Percentiles rank a stretch among this genome's conserved stretches.
phyloP scores from a whole-genome alignment of 1,140 invertebrate species.

The Mylabris phalerata region DNA sequence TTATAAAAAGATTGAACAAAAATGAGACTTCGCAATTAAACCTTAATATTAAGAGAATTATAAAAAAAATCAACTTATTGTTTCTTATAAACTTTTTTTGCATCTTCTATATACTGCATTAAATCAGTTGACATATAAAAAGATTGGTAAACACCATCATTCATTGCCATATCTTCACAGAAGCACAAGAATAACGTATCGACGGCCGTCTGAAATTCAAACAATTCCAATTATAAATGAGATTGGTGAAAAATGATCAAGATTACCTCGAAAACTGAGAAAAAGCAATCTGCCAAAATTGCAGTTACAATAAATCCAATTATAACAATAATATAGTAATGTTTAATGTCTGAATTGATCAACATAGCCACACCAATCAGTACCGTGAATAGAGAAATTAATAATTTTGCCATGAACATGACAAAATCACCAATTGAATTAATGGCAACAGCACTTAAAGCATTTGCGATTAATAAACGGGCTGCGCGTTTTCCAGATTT shows the following conservation, averaged over 20 bases:
- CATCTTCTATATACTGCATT: constrained; percentile 9
- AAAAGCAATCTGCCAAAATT: constrained; percentile 64
- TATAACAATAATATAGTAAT: constrained; percentile 59
- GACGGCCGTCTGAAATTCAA: constrained; percentile 63
- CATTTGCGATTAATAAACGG: constrained; percentile 53
- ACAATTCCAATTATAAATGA: constrained; percentile 19
- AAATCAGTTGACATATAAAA: constrained; percentile 8
- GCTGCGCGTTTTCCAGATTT: constrained; percentile 58
- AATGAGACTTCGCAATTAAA: too few species aligned
- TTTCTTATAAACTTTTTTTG: neutral
- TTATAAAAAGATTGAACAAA: too few species aligned
- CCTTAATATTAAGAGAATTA: too few species aligned
- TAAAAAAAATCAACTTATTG: too few species aligned
- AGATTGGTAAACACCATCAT: constrained; percentile 2
- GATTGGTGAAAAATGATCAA: neutral
- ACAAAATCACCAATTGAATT: constrained; percentile 79
- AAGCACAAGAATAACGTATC: constrained; percentile 41
- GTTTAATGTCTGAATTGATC: constrained; percentile 52
- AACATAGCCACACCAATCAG: constrained; percentile 53
- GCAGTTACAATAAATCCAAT: constrained; percentile 62
- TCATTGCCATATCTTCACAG: constrained; percentile 10
- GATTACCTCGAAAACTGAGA: constrained; percentile 68
- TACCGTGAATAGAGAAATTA: constrained; percentile 59
- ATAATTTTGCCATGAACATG: constrained; percentile 63
- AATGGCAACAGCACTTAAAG: constrained; percentile 62